Conservation (phyloP, 2,113 vertebrate genomes). For the Amazona guildingii region DNA sequence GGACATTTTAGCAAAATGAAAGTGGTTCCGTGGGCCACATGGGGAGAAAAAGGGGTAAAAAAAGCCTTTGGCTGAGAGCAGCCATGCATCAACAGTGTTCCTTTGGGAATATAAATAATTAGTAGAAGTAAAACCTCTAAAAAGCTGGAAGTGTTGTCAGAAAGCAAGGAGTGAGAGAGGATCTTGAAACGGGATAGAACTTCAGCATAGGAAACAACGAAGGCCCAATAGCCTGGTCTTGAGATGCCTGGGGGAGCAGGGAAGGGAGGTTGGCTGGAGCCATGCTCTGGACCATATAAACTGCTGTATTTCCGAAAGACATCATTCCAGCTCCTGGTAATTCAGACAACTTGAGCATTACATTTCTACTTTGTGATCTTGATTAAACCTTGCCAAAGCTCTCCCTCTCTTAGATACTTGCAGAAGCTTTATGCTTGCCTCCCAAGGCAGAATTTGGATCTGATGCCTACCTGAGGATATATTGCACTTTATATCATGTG, state of each 20-base stretch:
- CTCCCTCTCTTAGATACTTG: not conserved
- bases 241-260: not conserved
- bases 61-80: not conserved
- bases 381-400: not conserved
- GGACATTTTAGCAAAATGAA: not conserved
- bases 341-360: not conserved
- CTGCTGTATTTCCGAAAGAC: not conserved
- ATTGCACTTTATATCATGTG: accelerated
- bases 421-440: not conserved
- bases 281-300: not conserved
- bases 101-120: not conserved
- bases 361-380: not conserved
- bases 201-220: not conserved
- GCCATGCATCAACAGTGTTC: not conserved
- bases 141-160: not conserved
- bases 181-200: not conserved
- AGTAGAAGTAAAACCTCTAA: not conserved
- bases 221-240: not conserved
- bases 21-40: accelerated
- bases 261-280: not conserved
- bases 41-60: not conserved
- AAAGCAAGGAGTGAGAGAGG: not conserved
- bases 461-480: not conserved
- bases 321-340: not conserved
- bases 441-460: not conserved